Base-by-base conservation (phyloP, 2,113 vertebrate species). In the Lagopus muta region DNA sequence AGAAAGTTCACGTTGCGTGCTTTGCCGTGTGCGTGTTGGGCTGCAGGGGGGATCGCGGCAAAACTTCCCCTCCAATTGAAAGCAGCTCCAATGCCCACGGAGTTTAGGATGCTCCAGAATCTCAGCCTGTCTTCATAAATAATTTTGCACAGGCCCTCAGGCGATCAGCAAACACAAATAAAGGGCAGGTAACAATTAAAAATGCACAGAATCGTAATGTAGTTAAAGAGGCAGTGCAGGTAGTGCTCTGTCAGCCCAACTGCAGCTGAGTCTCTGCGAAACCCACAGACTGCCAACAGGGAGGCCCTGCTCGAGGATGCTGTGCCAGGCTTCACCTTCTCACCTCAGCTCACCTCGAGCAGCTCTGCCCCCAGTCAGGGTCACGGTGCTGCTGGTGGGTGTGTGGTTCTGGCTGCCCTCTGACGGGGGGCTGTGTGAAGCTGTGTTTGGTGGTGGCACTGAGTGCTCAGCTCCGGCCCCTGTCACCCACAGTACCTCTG, bases 31-130 rank as follows among this genome's bases (percentile, higher is more conserved):
- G 42, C 55, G 7, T 92, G 91, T 93, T 71, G 71, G 71, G 94
- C 94, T 96, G 60, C 89, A 55, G 89, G 95, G 84, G 47, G 13
- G 79, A 91, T 85, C 28, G 9, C 34, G 82, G 91, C 85, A 79
- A 61, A 85, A 17, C 36, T 84, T 34, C 25, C 71, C 19, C 69
- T 92, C 48, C 36, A 21, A 5, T 5, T 76, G 67, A n/a, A 82
- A 82, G 78, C 30, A 1, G 0, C 34, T 82, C 40, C 16, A 52
- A 32, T 55, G 70, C 94, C 71, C 1, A 4, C n/a, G 10, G 89
- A 89, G 32, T 24, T 72, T 28, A 15, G 48, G 84, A 62, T 74
- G 38, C 87, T 88, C 13, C 28, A 60, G 50, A 64, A 64, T 92
- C 21, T 71, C 64, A 79, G 38, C 67, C 28, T 86, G 78, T 60